A percentile compares a stretch with the other conserved stretches of the same genome.
phyloP scores from a whole-genome alignment of 2,888 invertebrate genomes.

The Asteroscopus sphinx region DNA sequence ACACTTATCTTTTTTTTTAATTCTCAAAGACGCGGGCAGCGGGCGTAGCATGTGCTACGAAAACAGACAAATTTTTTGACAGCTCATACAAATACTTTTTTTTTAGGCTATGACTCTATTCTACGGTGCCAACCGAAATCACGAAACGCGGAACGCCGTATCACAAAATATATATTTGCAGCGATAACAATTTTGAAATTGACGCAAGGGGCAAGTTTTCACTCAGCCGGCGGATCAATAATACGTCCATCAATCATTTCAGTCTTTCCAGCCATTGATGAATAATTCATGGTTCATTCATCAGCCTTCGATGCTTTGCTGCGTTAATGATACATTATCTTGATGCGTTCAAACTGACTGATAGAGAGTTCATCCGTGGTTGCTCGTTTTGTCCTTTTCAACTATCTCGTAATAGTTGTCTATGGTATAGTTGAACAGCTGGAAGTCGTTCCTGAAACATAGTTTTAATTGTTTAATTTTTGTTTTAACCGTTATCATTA shows the following conservation, averaged over 20 bases:
- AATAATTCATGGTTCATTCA: constrained; percentile 64
- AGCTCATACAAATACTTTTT: constrained; percentile 17
- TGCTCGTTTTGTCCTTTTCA: constrained; percentile 68
- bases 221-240: constrained; percentile 58
- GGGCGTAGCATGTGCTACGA: constrained; percentile 22
- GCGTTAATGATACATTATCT: constrained; percentile 53
- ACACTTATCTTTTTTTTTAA: constrained; percentile 23
- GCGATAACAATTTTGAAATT: constrained; percentile 58
- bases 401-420: constrained; percentile 92
- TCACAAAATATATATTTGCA: constrained; percentile 53
- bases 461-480: too few species aligned
- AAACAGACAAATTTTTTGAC: constrained; percentile 32
- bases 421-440: constrained; percentile 95
- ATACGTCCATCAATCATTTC: constrained; percentile 67
- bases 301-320: constrained; percentile 64
- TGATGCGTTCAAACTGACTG: constrained; percentile 54
- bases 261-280: constrained; percentile 68
- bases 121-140: constrained; percentile 34
- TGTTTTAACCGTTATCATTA: too few species aligned
- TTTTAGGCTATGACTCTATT: constrained; percentile 20
- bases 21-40: constrained; percentile 10
- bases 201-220: constrained; percentile 51
- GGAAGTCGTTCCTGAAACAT: constrained; percentile 94
- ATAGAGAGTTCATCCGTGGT: constrained; percentile 73
- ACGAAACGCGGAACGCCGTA: constrained; percentile 38